These are phyloP conservation scores for Orussus abietinus DNA, from an alignment of 1,140 invertebrate genomes.

Conservation along the genomic window DNA sequence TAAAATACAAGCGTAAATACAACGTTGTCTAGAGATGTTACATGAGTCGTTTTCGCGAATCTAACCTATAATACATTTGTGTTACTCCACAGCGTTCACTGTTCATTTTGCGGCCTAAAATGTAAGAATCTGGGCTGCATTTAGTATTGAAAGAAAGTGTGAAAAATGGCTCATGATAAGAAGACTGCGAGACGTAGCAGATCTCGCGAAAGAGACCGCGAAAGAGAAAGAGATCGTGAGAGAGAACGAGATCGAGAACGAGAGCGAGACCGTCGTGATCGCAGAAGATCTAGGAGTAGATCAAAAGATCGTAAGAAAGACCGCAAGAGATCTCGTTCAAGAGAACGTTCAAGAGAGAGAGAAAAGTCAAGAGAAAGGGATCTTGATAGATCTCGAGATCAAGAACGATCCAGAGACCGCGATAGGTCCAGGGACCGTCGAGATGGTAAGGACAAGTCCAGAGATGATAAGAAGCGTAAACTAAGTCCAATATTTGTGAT, in stretches of 20 bases:
- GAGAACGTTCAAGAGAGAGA: constrained; percentile 29
- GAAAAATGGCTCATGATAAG: constrained; percentile 45
- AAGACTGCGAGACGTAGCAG: constrained; percentile 39
- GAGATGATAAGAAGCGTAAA: constrained; percentile 48
- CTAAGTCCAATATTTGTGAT: constrained; percentile 31
- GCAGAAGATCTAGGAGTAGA: constrained; percentile 39
- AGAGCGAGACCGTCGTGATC: constrained; percentile 41
- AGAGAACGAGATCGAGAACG: constrained; percentile 33
- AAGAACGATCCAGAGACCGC: constrained; percentile 32
- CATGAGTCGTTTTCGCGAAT: no score
- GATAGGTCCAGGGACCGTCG: constrained; percentile 38
- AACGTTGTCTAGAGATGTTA: no score
- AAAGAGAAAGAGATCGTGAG: constrained; percentile 36
- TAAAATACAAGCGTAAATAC: no score
- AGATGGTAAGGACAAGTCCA: constrained; percentile 42
- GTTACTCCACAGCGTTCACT: no score
- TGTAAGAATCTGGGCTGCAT: no score
- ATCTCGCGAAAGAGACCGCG: constrained; percentile 43
- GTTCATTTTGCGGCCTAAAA: no score
- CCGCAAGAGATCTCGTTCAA: constrained; percentile 28
- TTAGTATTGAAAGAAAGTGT: no score
- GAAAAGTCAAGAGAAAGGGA: constrained; percentile 25
- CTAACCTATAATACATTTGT: no score
- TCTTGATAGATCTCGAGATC: constrained; percentile 36
- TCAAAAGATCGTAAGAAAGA: constrained; percentile 43